Evolutionary conservation across 2,113 vertebrate species (phyloP), one percentile per base, ranked within the genome.

Genomic region (Trogon surrucura): DNA sequence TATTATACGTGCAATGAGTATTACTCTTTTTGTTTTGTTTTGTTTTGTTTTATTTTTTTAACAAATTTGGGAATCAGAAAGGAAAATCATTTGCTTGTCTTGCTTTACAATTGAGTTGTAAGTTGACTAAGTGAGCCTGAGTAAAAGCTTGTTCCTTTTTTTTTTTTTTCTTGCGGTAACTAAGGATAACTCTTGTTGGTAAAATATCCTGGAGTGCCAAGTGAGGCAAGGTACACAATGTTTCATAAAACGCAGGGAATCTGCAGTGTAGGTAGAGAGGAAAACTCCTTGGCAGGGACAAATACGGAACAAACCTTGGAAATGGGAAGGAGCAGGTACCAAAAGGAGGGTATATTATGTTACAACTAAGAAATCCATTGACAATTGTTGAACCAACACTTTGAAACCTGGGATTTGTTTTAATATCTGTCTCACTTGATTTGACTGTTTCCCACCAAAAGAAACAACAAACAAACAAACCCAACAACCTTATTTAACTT

Each of bases 191-290:
- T 65, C 50, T 36, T 7, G 2, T 50, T 71, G 10, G 9, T 11
- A 34, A 4, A 3, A 38, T 58, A 62, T 29, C 30, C 36, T 58
- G 58, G 36, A 83, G 23, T 9, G 8, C 13, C 32, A 64, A 67
- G 10, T 29, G 6, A 4, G 13, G 3, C 12, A 80, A 41, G 7
- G 10, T 41, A 54, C 6, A 45, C 4, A 64, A 2, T 0, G 1
- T 48, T 18, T 13, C 7, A 45, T 64, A 45, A 30, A 54, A 83
- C 27, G 3, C 4, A 67, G 10, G 48, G 3, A 86, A 6, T 1
- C 7, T 80, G 2, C 13, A 80, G 30, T 18, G 1, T 12, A 72
- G 9, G 10, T 60, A 56, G 57, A 48, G 41, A 70, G 36, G 4
- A 84, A 72, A 6, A 41, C 3, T 51, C 18, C 16, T 69, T 27